Evolutionary conservation across 2,113 vertebrate species (phyloP), one percentile per base, ranked within the genome.

Genomic region (Dromas ardeola): DNA sequence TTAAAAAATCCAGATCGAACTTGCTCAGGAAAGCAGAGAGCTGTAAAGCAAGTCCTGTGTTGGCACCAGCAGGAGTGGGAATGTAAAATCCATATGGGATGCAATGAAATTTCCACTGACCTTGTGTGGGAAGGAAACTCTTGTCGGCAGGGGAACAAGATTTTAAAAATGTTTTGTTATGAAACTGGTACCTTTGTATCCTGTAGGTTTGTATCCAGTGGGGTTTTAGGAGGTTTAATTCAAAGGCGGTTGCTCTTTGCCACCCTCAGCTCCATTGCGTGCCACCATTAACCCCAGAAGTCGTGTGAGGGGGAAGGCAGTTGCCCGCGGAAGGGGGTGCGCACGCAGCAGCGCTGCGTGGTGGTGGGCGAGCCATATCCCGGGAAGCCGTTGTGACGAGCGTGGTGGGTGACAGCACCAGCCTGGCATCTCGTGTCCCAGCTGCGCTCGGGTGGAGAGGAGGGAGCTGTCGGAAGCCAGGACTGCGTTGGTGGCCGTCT

Each of bases 11-110:
- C 58, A 0, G 62, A 21, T 82, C 36, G 12, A 29, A 30, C 38
- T 74, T 29, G 67, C 73, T 87, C 38, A n/a, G 91, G 43, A 50
- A 59, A 49, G 72, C 72, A 50, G 62, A 52, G 81, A 22, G 70
- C 83, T 88, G 25, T 66, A 42, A 40, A 58, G 55, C 43, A 36
- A 58, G 56, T 40, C 67, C 45, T 66, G 73, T 30, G 56, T 76
- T 95, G 87, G 91, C 91, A 91, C 67, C 79, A 55, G 83, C 73
- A 80, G 83, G 83, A 81, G 79, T 11, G 52, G 87, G 87, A 77
- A 91, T 43, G 69, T 47, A n/a, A 88, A 81, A 95, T 81, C 91
- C 88, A 91, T 91, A 70, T 84, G 91, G 87, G 87, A 55, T 50
- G 83, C 43, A 81, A 77, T 19, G 79, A 76, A 80, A 56, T 79